Conservation (phyloP, 2,113 vertebrate genomes). For the Vulpes ferrilata region DNA sequence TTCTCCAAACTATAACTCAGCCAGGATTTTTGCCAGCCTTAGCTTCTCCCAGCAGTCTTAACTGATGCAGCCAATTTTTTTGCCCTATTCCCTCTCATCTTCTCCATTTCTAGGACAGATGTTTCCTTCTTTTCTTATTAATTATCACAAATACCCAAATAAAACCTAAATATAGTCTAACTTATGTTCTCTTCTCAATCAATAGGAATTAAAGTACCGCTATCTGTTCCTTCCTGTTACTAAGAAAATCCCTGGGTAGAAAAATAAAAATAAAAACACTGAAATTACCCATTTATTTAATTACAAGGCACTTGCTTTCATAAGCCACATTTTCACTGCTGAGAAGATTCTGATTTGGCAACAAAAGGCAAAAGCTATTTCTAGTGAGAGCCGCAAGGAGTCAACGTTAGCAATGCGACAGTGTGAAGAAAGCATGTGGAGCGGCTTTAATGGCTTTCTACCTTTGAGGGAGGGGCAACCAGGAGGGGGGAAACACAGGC, state of each 20-base stretch:
- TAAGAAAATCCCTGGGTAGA: conserved; percentile 76
- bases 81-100: conserved; percentile 67
- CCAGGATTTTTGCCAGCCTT: conserved; percentile 67
- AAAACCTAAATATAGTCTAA: conserved; percentile 76
- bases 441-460: conserved; percentile 71
- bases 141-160: conserved; percentile 83
- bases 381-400: conserved; percentile 79
- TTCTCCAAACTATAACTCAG: conserved; percentile 69
- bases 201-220: conserved; percentile 63
- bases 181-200: conserved; percentile 71
- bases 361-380: conserved; percentile 85
- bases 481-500: conserved; percentile 26
- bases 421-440: conserved; percentile 56
- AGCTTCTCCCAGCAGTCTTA: conserved; percentile 73
- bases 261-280: conserved; percentile 81
- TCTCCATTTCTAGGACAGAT: conserved; percentile 78
- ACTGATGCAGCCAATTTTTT: conserved; percentile 59
- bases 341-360: conserved; percentile 84
- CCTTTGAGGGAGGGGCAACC: conserved; percentile 69
- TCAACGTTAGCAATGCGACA: neutral
- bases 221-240: conserved; percentile 75
- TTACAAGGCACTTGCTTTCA: conserved; percentile 83
- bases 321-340: conserved; percentile 80
- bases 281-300: conserved; percentile 85
- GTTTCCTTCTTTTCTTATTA: conserved; percentile 81